Conservation (phyloP, 2,113 vertebrate species). For the Symphodus melops region DNA sequence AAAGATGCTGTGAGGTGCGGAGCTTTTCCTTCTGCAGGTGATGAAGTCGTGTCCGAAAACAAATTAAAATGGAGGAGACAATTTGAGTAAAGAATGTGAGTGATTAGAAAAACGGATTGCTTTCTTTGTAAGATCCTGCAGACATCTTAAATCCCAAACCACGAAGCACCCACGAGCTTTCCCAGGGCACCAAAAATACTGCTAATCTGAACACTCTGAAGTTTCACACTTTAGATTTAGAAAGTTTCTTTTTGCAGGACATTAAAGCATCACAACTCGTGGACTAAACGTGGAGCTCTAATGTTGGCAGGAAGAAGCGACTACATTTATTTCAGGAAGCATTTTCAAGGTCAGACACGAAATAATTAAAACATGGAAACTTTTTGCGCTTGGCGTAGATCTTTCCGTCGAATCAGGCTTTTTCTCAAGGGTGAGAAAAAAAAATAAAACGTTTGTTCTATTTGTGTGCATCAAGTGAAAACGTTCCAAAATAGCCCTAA, state of each 20-base stretch:
- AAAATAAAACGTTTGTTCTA: slow-evolving; percentile 43
- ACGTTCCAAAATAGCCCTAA: slow-evolving; percentile 66
- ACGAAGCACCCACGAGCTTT: slow-evolving; percentile 15
- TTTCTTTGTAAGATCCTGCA: slow-evolving; percentile 12
- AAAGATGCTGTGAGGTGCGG: slow-evolving; percentile 12
- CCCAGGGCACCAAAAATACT: slow-evolving; percentile 55
- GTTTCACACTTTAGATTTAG: slow-evolving; percentile 15
- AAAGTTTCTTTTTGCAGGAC: slow-evolving; percentile 6
- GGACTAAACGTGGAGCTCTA: slow-evolving; percentile 9
- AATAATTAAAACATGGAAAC: slow-evolving; percentile 13
- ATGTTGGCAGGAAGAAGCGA: not conserved
- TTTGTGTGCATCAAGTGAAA: slow-evolving; percentile 51
- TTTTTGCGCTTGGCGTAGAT: slow-evolving; percentile 12
- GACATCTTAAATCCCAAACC: slow-evolving; percentile 34
- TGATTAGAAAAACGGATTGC: slow-evolving; percentile 42
- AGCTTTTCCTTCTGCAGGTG: not conserved
- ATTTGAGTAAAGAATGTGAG: not conserved
- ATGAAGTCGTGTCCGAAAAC: slow-evolving; percentile 15
- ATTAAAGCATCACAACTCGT: slow-evolving; percentile 9
- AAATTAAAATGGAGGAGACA: slow-evolving; percentile 33
- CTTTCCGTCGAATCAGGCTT: slow-evolving; percentile 4
- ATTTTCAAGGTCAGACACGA: slow-evolving; percentile 37
- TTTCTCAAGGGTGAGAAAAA: slow-evolving; percentile 38
- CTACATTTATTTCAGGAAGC: not conserved
- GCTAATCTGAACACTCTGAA: slow-evolving; percentile 42